Evolutionary conservation across 37 sponge, comb jelly and placozoan species (phyloP).

Genomic region (Theonella swinhoei): DNA sequence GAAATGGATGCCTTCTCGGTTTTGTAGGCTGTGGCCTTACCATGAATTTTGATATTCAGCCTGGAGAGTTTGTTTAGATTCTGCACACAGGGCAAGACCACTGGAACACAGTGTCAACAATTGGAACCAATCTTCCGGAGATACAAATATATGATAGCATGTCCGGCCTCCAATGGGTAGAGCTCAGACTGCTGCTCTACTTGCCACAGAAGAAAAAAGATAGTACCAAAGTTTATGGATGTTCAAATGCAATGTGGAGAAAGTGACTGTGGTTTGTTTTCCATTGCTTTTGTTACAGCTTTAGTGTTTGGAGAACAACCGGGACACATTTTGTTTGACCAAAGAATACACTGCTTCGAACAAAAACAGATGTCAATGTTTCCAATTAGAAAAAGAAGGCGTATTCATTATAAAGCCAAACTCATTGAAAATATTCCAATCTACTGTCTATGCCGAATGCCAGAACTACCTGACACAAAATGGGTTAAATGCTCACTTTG

Average conservation of each 20-base stretch:
- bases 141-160: slow-evolving; percentile 36
- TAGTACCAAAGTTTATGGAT: slow-evolving; percentile 28
- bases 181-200: not conserved
- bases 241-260: slow-evolving; percentile 32
- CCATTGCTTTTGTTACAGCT: slow-evolving; percentile 26
- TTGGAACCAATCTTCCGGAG: slow-evolving; percentile 14
- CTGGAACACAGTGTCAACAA: slow-evolving; percentile 39
- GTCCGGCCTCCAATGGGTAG: not conserved
- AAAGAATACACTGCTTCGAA: slow-evolving; percentile 14
- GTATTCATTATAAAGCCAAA: not conserved
- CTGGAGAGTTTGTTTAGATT: slow-evolving; percentile 37
- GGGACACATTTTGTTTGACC: slow-evolving; percentile 18
- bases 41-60: slow-evolving; percentile 23
- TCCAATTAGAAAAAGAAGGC: not conserved
- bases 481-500: slow-evolving; percentile 21
- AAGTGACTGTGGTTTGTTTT: slow-evolving; percentile 43
- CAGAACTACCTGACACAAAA: not conserved
- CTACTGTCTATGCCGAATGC: slow-evolving; percentile 35
- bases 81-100: slow-evolving; percentile 21
- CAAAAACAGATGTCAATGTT: slow-evolving; percentile 9
- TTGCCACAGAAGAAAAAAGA: too few species aligned
- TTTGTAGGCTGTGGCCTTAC: slow-evolving; percentile 26
- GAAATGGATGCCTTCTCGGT: too few species aligned
- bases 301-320: slow-evolving; percentile 25
- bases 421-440: slow-evolving; percentile 7